Evolutionary conservation across 2,888 invertebrate species (phyloP).

Genomic region (Ophonus ardosiacus): DNA sequence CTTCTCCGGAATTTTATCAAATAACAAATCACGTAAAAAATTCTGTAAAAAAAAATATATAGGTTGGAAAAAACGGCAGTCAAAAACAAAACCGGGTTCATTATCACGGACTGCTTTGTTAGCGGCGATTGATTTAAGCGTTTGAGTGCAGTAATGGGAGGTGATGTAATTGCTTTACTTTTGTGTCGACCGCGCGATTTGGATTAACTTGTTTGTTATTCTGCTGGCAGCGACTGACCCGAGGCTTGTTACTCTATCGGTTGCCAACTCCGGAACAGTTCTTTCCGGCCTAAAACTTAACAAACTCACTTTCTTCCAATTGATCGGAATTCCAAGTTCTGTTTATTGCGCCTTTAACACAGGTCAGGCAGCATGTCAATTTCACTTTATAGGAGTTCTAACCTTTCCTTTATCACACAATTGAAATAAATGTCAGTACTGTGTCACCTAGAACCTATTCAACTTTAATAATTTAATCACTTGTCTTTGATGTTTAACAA

Average conservation of each 20-base stretch:
- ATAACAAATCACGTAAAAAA: neutral
- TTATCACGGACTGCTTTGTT: conserved; percentile 30
- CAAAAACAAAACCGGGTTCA: conserved; percentile 2
- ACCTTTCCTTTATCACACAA: neutral
- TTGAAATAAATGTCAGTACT: too few species aligned
- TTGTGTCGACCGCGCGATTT: conserved; percentile 37
- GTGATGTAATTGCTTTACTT: conserved; percentile 35
- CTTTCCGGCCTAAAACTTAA: neutral
- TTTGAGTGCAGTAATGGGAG: conserved; percentile 1
- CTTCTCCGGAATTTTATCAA: neutral
- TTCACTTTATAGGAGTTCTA: neutral
- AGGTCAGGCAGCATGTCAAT: neutral
- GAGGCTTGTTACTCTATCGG: neutral
- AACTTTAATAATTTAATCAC: neutral
- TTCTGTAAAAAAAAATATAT: neutral
- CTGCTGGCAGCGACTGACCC: conserved; percentile 5
- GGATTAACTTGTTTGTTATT: conserved; percentile 47
- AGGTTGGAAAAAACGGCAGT: neutral
- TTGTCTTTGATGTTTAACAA: neutral
- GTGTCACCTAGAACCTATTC: too few species aligned
- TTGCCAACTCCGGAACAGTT: neutral
- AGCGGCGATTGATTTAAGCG: neutral
- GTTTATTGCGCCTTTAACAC: neutral
- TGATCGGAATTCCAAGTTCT: neutral
- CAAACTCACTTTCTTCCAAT: neutral